Evolutionary conservation across 1,140 invertebrate species (phyloP), one percentile per base, ranked within the genome.

Genomic region (Eumaeus atala): DNA sequence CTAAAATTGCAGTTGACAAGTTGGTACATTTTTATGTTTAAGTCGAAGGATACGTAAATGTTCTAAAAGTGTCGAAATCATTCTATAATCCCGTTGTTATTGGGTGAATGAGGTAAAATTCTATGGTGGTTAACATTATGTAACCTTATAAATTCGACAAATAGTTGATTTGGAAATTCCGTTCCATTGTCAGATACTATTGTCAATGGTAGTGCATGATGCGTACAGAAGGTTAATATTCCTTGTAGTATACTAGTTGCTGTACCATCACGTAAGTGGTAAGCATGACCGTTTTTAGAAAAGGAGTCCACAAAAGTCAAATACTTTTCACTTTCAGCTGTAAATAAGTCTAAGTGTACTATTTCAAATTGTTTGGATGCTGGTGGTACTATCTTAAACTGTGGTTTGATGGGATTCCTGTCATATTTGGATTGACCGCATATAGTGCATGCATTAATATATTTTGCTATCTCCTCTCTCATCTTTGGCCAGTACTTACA

Each of bases 401-500:
- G 48, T 0, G 48, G 57, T 37, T 42, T 56, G 11, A 59, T 48
- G 10, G 60, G 60, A 7, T 62, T 66, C 3, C 56, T 38, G n/a
- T n/a, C n/a, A n/a, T n/a, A n/a, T n/a, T n/a, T n/a, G n/a, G n/a
- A n/a, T n/a, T n/a, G n/a, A n/a, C 54, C 57, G 14, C 64, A 66
- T 28, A 66, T 52, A 0, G 51, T 54, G 12, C 54, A 66, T 33
- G 60, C 58, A 34, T 58, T 62, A 1, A 62, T 59, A 10, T 54
- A 58, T n/a, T 55, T 62, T 1, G 57, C 21, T 3, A 59, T 55
- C 21, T 60, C 48, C 10, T 64, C 51, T 17, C 12, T 62, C 55
- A 62, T 62, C 18, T 66, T 66, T 0, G 61, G 64, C 61, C 61
- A 66, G 12, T 61, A 66, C 51, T 66, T 63, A 0, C 52, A n/a